These are phyloP conservation scores for Drosophila macrospina DNA, from an alignment of 2,888 invertebrate species.

Conservation along the genomic window DNA sequence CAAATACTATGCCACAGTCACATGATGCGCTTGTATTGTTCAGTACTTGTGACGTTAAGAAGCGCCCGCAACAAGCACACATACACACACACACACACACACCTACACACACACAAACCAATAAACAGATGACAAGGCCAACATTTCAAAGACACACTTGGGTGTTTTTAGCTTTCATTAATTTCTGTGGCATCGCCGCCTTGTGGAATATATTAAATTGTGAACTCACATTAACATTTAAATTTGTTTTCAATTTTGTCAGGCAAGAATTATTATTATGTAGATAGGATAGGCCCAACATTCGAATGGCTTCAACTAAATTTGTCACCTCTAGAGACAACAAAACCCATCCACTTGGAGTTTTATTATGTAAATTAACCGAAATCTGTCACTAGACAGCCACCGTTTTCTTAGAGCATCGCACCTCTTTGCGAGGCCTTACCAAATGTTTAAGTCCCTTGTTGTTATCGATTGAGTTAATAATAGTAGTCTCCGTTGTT, in stretches of 20 bases:
- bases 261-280: slow-evolving; percentile 56
- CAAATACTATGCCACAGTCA: slow-evolving; percentile 59
- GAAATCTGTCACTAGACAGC: slow-evolving; percentile 25
- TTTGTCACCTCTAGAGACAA: slow-evolving; percentile 53
- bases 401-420: slow-evolving; percentile 22
- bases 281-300: slow-evolving; percentile 32
- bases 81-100: slow-evolving; percentile 7
- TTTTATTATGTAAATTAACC: slow-evolving; percentile 67
- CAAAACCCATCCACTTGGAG: slow-evolving; percentile 25
- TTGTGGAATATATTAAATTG: slow-evolving; percentile 71
- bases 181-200: slow-evolving; percentile 62
- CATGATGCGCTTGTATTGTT: slow-evolving; percentile 31
- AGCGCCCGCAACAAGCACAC: slow-evolving; percentile 27
- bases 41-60: slow-evolving; percentile 6
- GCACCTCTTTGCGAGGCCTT: slow-evolving; percentile 14
- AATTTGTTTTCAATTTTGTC: slow-evolving; percentile 80
- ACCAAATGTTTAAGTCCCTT: slow-evolving; percentile 44
- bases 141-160: slow-evolving; percentile 38
- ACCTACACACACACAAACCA: not conserved
- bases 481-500: not conserved
- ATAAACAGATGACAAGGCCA: slow-evolving; percentile 18
- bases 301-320: slow-evolving; percentile 36
- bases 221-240: slow-evolving; percentile 75
- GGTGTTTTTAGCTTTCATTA: slow-evolving; percentile 63
- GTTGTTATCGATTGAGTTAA: slow-evolving; percentile 37